Evolutionary conservation across 2,797 vertebrate genomes (phyloP).

Genomic region (Cygnus olor): DNA sequence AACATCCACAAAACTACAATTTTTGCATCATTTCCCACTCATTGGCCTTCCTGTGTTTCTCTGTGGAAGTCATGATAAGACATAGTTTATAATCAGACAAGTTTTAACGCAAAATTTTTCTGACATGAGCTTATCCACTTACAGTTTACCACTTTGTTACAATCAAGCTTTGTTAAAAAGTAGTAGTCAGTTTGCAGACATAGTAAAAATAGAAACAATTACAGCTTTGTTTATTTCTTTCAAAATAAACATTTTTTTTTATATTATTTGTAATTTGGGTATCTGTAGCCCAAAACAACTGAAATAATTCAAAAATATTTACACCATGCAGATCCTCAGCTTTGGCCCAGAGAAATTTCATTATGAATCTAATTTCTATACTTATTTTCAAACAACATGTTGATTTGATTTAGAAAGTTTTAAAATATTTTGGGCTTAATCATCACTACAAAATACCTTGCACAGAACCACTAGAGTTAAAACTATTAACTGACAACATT

Average conservation of each 20-base stretch:
- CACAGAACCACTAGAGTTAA: neutral
- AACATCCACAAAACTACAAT: neutral
- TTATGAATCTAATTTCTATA: neutral
- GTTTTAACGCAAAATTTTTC: neutral
- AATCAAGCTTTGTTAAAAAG: neutral
- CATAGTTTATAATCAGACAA: neutral
- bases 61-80: neutral
- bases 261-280: neutral
- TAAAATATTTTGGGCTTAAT: neutral
- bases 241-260: neutral
- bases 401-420: neutral
- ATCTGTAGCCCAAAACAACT: neutral
- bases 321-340: fast-evolving
- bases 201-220: neutral
- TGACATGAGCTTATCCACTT: neutral
- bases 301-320: neutral
- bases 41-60: neutral
- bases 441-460: neutral
- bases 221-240: neutral
- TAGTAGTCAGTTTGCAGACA: neutral
- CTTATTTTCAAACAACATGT: neutral
- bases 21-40: neutral
- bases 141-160: neutral
- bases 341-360: neutral
- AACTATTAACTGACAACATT: neutral